Evolutionary conservation across 2,888 invertebrate species (phyloP).

Genomic region (Petrophora chlorosata): DNA sequence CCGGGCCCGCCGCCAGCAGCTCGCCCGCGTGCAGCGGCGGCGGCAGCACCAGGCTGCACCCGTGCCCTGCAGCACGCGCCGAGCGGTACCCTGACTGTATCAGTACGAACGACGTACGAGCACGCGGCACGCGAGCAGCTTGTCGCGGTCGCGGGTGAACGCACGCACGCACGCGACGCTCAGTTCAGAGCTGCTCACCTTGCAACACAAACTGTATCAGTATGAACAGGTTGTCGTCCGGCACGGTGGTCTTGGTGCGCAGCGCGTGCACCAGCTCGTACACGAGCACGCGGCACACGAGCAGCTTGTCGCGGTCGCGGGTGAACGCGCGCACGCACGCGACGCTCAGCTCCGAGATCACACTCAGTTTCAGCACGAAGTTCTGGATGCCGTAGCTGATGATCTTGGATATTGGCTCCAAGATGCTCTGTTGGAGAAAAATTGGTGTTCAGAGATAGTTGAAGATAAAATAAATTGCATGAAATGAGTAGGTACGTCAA

Average conservation of each 20-base stretch:
- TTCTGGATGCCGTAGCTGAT: conserved; percentile 96
- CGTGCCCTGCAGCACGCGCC: conserved; percentile 74
- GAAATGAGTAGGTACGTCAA: too few relatives aligned
- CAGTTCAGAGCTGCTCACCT: conserved; percentile 93
- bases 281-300: conserved; percentile 95
- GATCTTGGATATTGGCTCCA: conserved; percentile 98
- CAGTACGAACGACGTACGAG: too few relatives aligned
- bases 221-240: conserved; percentile 96
- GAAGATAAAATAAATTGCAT: too few relatives aligned
- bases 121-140: conserved; percentile 94
- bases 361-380: conserved; percentile 90
- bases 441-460: conserved; percentile 24
- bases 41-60: conserved; percentile 87
- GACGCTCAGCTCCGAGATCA: conserved; percentile 94
- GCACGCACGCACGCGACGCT: conserved; percentile 95
- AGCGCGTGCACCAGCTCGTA: conserved; percentile 97
- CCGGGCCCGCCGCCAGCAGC: conserved; percentile 43
- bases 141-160: conserved; percentile 96
- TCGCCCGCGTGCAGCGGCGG: conserved; percentile 70
- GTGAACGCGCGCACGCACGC: conserved; percentile 95
- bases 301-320: conserved; percentile 96
- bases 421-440: conserved; percentile 84
- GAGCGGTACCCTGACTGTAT: too few relatives aligned
- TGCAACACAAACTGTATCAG: conserved; percentile 94
- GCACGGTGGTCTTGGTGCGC: conserved; percentile 96